Evolutionary conservation across 2,797 vertebrate genomes (phyloP).

Genomic region (Scomberomorus guttatus): DNA sequence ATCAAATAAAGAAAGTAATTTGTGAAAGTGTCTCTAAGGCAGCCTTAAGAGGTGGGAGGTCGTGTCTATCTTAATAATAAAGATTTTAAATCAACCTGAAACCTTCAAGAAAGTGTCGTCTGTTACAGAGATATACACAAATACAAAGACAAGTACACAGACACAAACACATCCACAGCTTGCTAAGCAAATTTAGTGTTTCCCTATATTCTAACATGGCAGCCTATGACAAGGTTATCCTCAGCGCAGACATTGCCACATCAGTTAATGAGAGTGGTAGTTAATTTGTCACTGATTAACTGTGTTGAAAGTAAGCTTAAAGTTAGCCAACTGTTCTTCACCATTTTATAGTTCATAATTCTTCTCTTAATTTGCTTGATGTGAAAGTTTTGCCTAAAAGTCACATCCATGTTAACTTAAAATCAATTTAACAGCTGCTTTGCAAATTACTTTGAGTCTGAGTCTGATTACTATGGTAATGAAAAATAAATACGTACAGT

Average conservation of each 20-base stretch:
- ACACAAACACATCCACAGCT: constrained; percentile 50
- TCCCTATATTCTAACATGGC: constrained; percentile 12
- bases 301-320: not conserved
- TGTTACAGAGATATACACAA: constrained; percentile 34
- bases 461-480: not conserved
- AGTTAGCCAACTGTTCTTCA: not conserved
- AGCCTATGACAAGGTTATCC: too few relatives aligned
- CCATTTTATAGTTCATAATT: not conserved
- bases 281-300: not conserved
- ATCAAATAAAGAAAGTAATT: not conserved
- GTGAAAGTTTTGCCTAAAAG: not conserved
- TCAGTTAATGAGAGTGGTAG: not conserved
- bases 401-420: not conserved
- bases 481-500: not conserved
- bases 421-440: not conserved
- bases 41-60: not conserved
- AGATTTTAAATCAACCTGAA: constrained; percentile 4
- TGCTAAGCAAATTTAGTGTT: constrained; percentile 63
- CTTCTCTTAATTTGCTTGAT: not conserved
- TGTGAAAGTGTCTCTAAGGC: constrained; percentile 2
- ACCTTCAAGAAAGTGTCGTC: not conserved
- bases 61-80: not conserved
- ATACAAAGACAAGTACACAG: constrained; percentile 41
- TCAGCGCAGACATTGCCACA: not conserved
- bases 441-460: too few relatives aligned